Evolutionary conservation across 2,797 vertebrate species (phyloP).

Genomic region (Streptopelia turtur): DNA sequence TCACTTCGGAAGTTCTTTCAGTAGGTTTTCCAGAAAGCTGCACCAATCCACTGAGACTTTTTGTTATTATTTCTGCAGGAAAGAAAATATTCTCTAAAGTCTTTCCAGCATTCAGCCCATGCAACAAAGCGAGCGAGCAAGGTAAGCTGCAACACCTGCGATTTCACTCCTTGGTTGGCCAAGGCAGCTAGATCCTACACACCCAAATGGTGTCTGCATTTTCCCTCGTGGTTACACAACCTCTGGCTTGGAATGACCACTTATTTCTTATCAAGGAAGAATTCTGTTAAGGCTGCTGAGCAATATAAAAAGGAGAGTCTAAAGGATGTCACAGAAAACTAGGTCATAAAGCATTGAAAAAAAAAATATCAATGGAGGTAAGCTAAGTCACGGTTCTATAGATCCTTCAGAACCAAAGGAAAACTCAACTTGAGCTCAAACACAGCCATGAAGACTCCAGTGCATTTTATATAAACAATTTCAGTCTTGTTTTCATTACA

Average conservation of each 20-base stretch:
- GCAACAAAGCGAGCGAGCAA: neutral
- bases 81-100: neutral
- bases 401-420: neutral
- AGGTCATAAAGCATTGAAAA: neutral
- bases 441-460: neutral
- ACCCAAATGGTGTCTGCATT: accelerated
- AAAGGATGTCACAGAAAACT: neutral
- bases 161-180: neutral
- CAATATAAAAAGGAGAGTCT: neutral
- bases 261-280: neutral
- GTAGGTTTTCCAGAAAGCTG: neutral
- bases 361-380: neutral
- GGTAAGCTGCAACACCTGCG: neutral
- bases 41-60: neutral
- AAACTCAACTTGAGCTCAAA: neutral
- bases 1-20: accelerated
- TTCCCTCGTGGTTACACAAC: neutral
- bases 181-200: neutral
- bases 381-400: accelerated
- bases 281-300: neutral
- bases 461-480: neutral
- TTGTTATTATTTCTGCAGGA: neutral
- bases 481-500: neutral
- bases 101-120: neutral
- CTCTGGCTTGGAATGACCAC: neutral